A percentile compares a stretch with the other conserved stretches of the same genome.
Evolutionary conservation across 2,888 invertebrate genomes (phyloP).

Genomic region (Loripinus fragilis): DNA sequence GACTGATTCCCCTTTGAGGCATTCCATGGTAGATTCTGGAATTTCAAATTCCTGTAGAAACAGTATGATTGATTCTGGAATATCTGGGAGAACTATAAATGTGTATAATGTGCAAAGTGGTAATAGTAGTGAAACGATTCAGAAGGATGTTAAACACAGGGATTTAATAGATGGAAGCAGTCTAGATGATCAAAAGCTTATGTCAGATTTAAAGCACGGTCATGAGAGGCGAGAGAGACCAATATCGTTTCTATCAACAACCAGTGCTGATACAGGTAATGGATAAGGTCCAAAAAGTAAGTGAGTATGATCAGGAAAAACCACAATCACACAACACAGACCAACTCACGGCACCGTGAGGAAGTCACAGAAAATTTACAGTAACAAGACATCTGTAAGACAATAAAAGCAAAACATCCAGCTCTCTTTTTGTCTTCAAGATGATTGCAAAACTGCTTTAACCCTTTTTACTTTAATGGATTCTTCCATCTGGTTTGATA

Average conservation of each 20-base stretch:
- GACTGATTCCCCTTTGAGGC: slow-evolving; percentile 64
- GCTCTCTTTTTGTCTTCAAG: no score
- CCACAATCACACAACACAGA: no score
- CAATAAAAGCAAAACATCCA: no score
- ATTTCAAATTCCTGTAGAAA: slow-evolving; percentile 63
- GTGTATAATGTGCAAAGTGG: slow-evolving; percentile 10
- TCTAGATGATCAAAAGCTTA: slow-evolving; percentile 61
- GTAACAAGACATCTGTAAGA: no score
- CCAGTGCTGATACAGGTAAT: slow-evolving; percentile 93
- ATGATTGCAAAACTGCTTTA: no score
- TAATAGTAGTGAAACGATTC: slow-evolving; percentile 14
- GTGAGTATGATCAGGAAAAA: no score
- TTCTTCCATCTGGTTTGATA: no score
- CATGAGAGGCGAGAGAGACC: slow-evolving; percentile 78
- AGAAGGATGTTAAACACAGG: background rate
- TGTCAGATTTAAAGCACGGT: slow-evolving; percentile 72
- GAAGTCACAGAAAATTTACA: no score
- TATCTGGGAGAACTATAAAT: slow-evolving; percentile 22
- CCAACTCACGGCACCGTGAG: no score
- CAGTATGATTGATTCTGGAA: slow-evolving; percentile 46
- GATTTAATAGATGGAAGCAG: slow-evolving; percentile 24
- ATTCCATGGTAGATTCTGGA: slow-evolving; percentile 73
- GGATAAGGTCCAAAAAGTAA: no score
- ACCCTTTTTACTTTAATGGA: no score
- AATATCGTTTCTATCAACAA: slow-evolving; percentile 83